Evolutionary conservation across 2,797 vertebrate species (phyloP), one percentile per base, ranked within the genome.

Genomic region (Dendrocincla fuliginosa): DNA sequence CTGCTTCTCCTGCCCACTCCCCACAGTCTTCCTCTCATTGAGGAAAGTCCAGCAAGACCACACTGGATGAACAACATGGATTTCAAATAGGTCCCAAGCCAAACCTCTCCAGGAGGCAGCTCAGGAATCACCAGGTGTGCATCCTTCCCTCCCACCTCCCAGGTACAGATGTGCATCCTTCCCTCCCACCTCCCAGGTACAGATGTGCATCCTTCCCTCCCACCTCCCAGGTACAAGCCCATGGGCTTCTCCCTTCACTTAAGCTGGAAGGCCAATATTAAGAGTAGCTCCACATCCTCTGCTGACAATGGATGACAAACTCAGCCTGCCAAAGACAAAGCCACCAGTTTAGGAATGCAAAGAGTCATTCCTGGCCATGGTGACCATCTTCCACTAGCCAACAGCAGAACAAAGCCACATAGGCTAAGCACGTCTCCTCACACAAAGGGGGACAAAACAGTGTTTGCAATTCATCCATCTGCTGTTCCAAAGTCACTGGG

Each of bases 401-500:
- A 19, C 2, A 17, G 55, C 74, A 82, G 94, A 74, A 9, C 57
- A 39, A 86, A 70, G 69, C 56, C 81, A 87, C 82, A 70, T 42
- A 93, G 65, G 79, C 61, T 30, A 44, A 70, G 63, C 41, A 81
- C 2, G 0, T 49, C 77, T 79, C 75, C 64, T 71, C 2, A 73
- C 6, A 84, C 61, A 92, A 81, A 75, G n/a, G 15, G 24, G 61
- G 47, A 88, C 82, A 90, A 68, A 86, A 35, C 1, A 59, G 16
- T 10, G 17, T 24, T 91, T 87, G 65, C 65, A 90, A 49, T 60
- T 88, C 84, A 84, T 74, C 92, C 92, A 65, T 59, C 82, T 89
- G 76, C 90, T 91, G 64, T 89, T 85, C 84, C 77, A 53, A 73
- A 94, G 73, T 37, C 89, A 39, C 50, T 69, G 89, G 89, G 68